Base-by-base conservation (phyloP, 2,113 vertebrate genomes). In the Elgaria multicarinata region DNA sequence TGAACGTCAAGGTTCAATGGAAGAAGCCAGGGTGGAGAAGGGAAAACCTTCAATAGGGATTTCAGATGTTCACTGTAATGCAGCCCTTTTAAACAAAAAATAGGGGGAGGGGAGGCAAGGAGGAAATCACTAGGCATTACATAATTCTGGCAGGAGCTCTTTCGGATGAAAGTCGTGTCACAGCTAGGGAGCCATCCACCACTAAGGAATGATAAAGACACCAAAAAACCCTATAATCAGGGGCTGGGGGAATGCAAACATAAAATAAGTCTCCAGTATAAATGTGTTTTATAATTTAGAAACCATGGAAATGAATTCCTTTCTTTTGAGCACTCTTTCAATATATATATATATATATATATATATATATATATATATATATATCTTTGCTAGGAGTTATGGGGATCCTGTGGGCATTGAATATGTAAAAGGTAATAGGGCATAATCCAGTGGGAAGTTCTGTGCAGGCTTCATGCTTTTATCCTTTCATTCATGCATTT, bases 381-480 rank as follows among this genome's bases (percentile, higher is more conserved):
- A 92, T 94, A 67, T 86, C 74, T 14, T 36, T 42, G 50, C 31
- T 91, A 14, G 14, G n/a, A 87, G 83, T 95, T 91, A 71, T 88
- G 62, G 89, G 91, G 6, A 9, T 6, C 71, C 74, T 87, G 4
- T 87, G n/a, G 42, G 1, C 13, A 44, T 92, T 69, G 87, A 83
- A 46, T 1, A 6, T 12, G 31, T 62, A 83, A 64, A 66, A 84
- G 39, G 58, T 31, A 77, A 77, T 53, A 20, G 4, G 42, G 8
- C 42, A 36, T 39, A 64, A 66, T 26, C 2, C 36, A 42, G 26
- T 42, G 39, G n/a, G 71, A 86, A 6, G 7, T 74, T 50, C 46
- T 33, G 46, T 42, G 12, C 85, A 76, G 53, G 24, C 26, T 28
- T 22, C 24, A 31, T 55, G 53, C 14, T 58, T 28, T 74, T 55